phyloP scores from a whole-genome alignment of 2,888 invertebrate species.

The Apoderus coryli region DNA sequence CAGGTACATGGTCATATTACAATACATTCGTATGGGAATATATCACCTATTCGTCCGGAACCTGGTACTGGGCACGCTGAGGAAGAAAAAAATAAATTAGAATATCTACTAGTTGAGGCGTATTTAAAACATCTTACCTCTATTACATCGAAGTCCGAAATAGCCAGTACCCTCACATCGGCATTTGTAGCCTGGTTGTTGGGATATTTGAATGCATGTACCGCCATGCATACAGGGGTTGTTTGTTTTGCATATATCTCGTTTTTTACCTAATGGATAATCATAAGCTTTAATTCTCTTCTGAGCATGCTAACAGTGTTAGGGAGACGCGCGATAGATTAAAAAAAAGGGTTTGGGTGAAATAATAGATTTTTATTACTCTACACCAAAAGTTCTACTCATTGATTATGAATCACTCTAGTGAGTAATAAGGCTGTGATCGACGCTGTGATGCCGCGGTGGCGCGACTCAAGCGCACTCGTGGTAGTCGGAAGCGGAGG shows the following conservation, averaged over 20 bases:
- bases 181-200: slow-evolving; percentile 50
- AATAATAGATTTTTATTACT: too few species aligned
- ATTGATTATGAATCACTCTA: too few species aligned
- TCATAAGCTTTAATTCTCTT: too few species aligned
- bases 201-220: slow-evolving; percentile 51
- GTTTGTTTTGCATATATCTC: slow-evolving; percentile 47
- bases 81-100: slow-evolving; percentile 4
- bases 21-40: slow-evolving; percentile 54
- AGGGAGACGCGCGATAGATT: too few species aligned
- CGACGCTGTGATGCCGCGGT: too few species aligned
- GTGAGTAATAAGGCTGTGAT: too few species aligned
- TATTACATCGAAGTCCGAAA: slow-evolving; percentile 55
- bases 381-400: too few species aligned
- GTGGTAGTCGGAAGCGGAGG: too few species aligned
- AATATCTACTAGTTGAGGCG: slow-evolving; percentile 1
- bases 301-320: too few species aligned
- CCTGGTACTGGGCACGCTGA: slow-evolving; percentile 46
- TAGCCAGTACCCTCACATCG: slow-evolving; percentile 61
- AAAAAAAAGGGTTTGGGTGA: too few species aligned
- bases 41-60: slow-evolving; percentile 30
- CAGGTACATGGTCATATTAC: slow-evolving; percentile 51
- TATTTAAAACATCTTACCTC: slow-evolving; percentile 35
- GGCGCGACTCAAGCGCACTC: too few species aligned
- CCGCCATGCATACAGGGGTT: slow-evolving; percentile 49
- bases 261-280: slow-evolving; percentile 34